Evolutionary conservation across 2,113 vertebrate species (phyloP), one percentile per base, ranked within the genome.

Genomic region (Dipodomys merriami): DNA sequence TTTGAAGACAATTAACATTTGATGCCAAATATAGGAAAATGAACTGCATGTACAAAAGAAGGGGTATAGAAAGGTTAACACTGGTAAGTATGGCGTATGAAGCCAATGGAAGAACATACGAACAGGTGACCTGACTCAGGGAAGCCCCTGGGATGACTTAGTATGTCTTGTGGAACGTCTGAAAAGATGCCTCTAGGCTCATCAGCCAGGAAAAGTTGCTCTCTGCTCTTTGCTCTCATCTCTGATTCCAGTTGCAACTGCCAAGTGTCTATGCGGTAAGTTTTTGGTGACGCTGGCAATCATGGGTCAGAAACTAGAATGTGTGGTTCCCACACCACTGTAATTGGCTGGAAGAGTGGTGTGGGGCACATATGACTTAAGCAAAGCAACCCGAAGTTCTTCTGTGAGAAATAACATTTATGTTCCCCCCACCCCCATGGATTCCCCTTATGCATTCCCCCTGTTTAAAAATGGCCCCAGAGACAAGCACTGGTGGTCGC

Each of bases 1-100:
- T 84, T 94, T 60, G 83, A 30, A 64, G 5, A 25, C 20, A 57
- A 35, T 35, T 79, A 1, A 1, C 23, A 29, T 78, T 22, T 80
- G 46, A 83, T 94, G 46, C 22, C 49, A 91, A 89, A 85, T 83
- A 53, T 0, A 88, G 44, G 64, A 62, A n/a, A 83, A 83, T 72
- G 53, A 22, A 33, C 20, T 74, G n/a, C 46, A 69, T 22, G 39
- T 67, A 71, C 23, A 88, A 74, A 84, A 25, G 91, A 44, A 90
- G 20, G 20, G 19, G 20, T 27, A 44, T 46, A 80, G 13, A 67
- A 91, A 46, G 39, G 19, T 20, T 67, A 76, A 64, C 15, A 72
- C 79, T 94, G 62, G 27, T 77, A 82, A 69, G 12, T 23, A 23
- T 23, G 33, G 39, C 20, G 57, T 25, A 62, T 5, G 49, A 83